A percentile compares a stretch with the other conserved stretches of the same genome.
These are phyloP conservation scores for Mesorhabditis sp. DNA, from an alignment of 2,888 invertebrate genomes.

Conservation along the genomic window DNA sequence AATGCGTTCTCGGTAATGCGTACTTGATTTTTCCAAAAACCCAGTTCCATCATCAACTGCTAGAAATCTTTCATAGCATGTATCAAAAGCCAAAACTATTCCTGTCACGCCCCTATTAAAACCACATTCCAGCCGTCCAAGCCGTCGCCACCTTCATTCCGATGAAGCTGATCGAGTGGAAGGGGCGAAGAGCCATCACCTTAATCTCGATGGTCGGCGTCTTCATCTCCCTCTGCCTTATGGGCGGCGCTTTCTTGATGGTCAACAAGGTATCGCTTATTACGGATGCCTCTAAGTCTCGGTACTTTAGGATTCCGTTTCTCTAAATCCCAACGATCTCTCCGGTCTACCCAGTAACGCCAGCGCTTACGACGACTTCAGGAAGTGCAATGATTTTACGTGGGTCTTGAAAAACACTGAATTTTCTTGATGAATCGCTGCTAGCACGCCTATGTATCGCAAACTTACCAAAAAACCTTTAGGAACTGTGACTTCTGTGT, in stretches of 20 bases:
- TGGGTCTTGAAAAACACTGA: too few relatives aligned
- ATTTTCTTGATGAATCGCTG: too few relatives aligned
- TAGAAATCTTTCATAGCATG: background rate
- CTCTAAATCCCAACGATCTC: conserved; percentile 7
- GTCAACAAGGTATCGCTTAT: conserved; percentile 40
- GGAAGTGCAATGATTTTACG: background rate
- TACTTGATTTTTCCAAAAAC: too few relatives aligned
- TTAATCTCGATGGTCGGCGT: conserved; percentile 46
- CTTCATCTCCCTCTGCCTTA: conserved; percentile 38
- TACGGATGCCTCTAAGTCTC: background rate
- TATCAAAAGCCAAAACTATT: too few relatives aligned
- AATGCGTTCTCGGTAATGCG: too few relatives aligned
- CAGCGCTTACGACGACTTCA: background rate
- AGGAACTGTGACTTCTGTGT: conserved; percentile 61
- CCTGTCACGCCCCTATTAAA: too few relatives aligned
- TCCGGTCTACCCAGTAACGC: background rate
- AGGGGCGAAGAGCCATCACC: conserved; percentile 45
- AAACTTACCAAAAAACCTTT: too few relatives aligned
- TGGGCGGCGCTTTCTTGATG: conserved; percentile 48
- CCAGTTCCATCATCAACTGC: background rate
- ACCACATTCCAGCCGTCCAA: conserved; percentile 30
- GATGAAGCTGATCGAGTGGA: conserved; percentile 43
- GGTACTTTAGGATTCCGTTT: conserved; percentile 12
- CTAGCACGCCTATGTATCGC: too few relatives aligned
- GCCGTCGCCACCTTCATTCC: conserved; percentile 53